Evolutionary conservation across 2,113 vertebrate genomes (phyloP).

Genomic region (Anthoscopus minutus): DNA sequence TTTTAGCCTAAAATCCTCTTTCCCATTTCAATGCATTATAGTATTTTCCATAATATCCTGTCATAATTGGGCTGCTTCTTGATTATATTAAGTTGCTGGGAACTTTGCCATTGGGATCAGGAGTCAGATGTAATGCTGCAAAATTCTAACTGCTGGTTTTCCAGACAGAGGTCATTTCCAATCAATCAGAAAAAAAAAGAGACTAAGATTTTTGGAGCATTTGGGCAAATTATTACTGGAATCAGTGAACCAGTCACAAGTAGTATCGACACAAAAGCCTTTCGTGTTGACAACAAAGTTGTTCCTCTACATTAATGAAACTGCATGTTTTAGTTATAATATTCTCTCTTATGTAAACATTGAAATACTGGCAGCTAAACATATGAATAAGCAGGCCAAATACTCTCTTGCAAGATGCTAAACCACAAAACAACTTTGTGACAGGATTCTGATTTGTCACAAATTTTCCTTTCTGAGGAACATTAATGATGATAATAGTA

Average conservation of each 20-base stretch:
- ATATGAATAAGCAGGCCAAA: not conserved
- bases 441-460: not conserved
- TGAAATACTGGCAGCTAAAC: not conserved
- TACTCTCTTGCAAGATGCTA: not conserved
- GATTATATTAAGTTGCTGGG: not conserved
- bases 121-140: not conserved
- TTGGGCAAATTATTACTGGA: not conserved
- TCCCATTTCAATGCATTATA: not conserved
- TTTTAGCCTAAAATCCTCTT: not conserved
- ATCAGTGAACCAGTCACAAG: not conserved
- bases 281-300: not conserved
- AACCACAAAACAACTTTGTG: not conserved
- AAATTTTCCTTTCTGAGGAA: not conserved
- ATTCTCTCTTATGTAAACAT: not conserved
- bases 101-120: not conserved
- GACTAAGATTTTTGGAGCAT: not conserved
- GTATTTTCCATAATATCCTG: not conserved
- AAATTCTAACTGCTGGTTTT: not conserved
- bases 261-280: not conserved
- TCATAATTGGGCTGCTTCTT: not conserved
- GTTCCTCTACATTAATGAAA: not conserved
- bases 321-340: not conserved
- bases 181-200: not conserved
- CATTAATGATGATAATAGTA: not conserved
- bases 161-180: not conserved